A percentile compares a stretch with the other conserved stretches of the same genome.
These are phyloP conservation scores for Platygyra sinensis DNA, from an alignment of 64 coral and sea anemone species.

Conservation along the genomic window DNA sequence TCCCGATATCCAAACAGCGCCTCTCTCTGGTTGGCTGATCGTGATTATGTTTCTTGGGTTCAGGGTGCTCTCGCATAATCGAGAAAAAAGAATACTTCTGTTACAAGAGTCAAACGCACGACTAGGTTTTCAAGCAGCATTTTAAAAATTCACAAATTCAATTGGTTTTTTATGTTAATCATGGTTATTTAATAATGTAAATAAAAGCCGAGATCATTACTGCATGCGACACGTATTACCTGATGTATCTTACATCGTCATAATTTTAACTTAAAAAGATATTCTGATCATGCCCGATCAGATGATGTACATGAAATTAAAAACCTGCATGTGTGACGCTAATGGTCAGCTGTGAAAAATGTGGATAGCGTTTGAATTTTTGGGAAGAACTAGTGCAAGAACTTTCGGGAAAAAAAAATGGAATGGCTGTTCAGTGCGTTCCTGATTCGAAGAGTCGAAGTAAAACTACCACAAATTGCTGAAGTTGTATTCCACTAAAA, in stretches of 20 bases:
- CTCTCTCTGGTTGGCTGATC: constrained; percentile 36
- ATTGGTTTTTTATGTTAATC: background rate
- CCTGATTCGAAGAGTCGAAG: too few species aligned
- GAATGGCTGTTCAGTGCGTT: too few species aligned
- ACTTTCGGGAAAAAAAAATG: too few species aligned
- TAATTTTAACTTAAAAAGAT: too few species aligned
- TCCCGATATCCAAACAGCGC: constrained; percentile 42
- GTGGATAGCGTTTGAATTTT: too few species aligned
- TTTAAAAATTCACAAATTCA: background rate
- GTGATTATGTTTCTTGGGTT: constrained; percentile 34
- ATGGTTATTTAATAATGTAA: background rate
- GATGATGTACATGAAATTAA: background rate
- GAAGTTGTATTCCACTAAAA: too few species aligned
- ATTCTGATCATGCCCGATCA: too few species aligned
- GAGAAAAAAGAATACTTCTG: background rate
- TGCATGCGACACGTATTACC: background rate
- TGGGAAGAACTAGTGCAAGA: too few species aligned
- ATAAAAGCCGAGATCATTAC: background rate
- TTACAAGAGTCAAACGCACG: background rate
- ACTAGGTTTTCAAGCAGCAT: constrained; percentile 14
- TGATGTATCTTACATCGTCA: too few species aligned
- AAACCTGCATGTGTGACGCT: background rate
- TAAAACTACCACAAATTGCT: too few species aligned
- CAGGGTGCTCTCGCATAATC: background rate
- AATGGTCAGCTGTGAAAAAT: too few species aligned